Evolutionary conservation across 2,797 vertebrate species (phyloP), one percentile per base, ranked within the genome.

Genomic region (Caiman crocodilus): DNA sequence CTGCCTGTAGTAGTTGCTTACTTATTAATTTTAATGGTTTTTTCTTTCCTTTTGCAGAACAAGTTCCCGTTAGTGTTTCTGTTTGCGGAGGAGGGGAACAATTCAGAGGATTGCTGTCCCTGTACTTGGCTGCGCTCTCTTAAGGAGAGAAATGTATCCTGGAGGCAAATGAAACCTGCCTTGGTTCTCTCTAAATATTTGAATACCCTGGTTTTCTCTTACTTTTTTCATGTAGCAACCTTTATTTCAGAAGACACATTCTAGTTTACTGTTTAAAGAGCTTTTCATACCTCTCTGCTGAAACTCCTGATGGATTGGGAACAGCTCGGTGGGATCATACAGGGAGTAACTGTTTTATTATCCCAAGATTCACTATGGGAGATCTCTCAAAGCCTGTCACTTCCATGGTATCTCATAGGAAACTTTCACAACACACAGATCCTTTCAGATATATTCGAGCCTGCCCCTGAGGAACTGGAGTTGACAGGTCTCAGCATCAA

Each of bases 171-270:
- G 60, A 93, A 92, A 92, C 23, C 63, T 86, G 74, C 57, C 78
- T 91, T 94, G 14, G 25, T 86, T 93, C 28, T 93, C 55, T 95
- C 74, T 93, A 94, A 94, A 93, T 94, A 94, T 94, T 95, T 95
- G 90, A 94, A 79, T 82, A 90, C 56, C 23, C 0, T 0, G 18
- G 30, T 84, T 94, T 94, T 90, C 79, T 94, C 89, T 4, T 3
- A 82, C 77, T 3, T 76, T 92, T 94, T 95, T 94, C 28, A 79
- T 80, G 90, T 88, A 85, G 63, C 60, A 92, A 74, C 81, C 60
- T 95, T 58, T 92, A 30, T 42, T 91, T 78, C 85, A 82, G 86
- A 73, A 12, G 58, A 75, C 76, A 87, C 3, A 13, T 76, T 93
- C 85, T 71, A 76, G 73, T 77, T 61, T 17, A 20, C 35, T 42